Percentiles rank a stretch among this genome's conserved stretches.
Conservation (phyloP, 2,797 vertebrate genomes). For the Syndactyla subalaris region DNA sequence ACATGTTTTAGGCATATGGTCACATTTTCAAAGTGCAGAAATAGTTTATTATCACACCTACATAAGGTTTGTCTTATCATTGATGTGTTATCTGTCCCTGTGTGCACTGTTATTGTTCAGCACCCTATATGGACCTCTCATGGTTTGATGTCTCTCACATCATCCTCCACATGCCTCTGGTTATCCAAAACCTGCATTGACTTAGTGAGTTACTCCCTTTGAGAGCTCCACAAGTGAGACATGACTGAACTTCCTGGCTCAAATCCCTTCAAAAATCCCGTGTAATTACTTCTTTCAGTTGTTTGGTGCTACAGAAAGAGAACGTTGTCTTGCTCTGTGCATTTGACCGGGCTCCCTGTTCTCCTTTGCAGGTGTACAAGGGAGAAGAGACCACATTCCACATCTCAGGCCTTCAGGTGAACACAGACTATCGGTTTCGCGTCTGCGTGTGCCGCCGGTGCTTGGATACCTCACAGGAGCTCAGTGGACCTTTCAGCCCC, state of each 20-base stretch:
- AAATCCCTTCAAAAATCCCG: accelerated
- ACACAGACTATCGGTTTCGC: slow-evolving; percentile 95
- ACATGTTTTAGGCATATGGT: not conserved
- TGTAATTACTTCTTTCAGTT: accelerated
- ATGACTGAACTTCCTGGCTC: not conserved
- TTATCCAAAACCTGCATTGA: not conserved
- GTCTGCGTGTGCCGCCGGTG: slow-evolving; percentile 94
- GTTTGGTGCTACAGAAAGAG: not conserved
- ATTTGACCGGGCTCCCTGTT: not conserved
- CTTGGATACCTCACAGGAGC: slow-evolving; percentile 92
- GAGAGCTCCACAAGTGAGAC: not conserved
- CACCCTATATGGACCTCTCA: not conserved
- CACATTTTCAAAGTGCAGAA: not conserved
- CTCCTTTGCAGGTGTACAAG: slow-evolving; percentile 86
- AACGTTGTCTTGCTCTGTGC: not conserved
- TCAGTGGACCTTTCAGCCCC: slow-evolving; percentile 93
- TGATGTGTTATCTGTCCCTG: not conserved
- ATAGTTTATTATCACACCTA: not conserved
- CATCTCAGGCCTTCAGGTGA: slow-evolving; percentile 92
- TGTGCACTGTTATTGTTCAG: accelerated
- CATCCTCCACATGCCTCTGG: accelerated
- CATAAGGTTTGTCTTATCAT: accelerated
- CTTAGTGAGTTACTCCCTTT: not conserved
- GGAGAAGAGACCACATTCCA: slow-evolving; percentile 94
- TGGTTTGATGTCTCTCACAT: not conserved